A percentile compares a stretch with the other conserved stretches of the same genome.
phyloP scores from a whole-genome alignment of 23 tunicate genomes.

The Styela clava region DNA sequence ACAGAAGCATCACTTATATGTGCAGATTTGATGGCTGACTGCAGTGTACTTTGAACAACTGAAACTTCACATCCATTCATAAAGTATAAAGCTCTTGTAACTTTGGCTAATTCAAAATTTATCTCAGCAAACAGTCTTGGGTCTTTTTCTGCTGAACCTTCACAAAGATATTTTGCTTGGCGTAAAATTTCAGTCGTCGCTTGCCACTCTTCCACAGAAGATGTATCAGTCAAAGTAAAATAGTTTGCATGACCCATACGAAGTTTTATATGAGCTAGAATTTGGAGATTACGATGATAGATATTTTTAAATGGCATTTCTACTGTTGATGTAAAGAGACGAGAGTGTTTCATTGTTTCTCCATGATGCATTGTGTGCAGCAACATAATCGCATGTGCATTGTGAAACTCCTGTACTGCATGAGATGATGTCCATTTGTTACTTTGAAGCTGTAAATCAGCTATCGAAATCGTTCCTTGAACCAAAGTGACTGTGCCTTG shows the following conservation, averaged over 20 bases:
- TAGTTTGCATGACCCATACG: slow-evolving; percentile 56
- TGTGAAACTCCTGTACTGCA: slow-evolving; percentile 32
- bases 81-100: slow-evolving; percentile 28
- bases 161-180: slow-evolving; percentile 58
- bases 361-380: slow-evolving; percentile 79
- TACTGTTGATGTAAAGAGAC: slow-evolving; percentile 39
- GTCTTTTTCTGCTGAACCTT: slow-evolving; percentile 28
- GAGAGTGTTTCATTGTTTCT: slow-evolving; percentile 46
- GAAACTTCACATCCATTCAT: slow-evolving; percentile 23
- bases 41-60: slow-evolving; percentile 1
- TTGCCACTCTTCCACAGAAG: slow-evolving; percentile 35
- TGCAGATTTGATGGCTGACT: slow-evolving; percentile 6
- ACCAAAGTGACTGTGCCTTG: slow-evolving; percentile 40
- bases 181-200: slow-evolving; percentile 39
- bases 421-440: slow-evolving; percentile 30
- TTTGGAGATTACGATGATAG: slow-evolving; percentile 32
- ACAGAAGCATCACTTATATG: background rate
- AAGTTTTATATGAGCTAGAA: slow-evolving; percentile 82
- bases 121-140: slow-evolving; percentile 65
- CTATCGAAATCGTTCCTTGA: slow-evolving; percentile 42
- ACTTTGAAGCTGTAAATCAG: slow-evolving; percentile 38
- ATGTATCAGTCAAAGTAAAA: slow-evolving; percentile 22
- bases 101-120: slow-evolving; percentile 62
- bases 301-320: slow-evolving; percentile 40
- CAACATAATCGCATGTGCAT: slow-evolving; percentile 66